These are phyloP conservation scores for Eremobia ochroleuca DNA, from an alignment of 2,888 invertebrate genomes.

Conservation along the genomic window DNA sequence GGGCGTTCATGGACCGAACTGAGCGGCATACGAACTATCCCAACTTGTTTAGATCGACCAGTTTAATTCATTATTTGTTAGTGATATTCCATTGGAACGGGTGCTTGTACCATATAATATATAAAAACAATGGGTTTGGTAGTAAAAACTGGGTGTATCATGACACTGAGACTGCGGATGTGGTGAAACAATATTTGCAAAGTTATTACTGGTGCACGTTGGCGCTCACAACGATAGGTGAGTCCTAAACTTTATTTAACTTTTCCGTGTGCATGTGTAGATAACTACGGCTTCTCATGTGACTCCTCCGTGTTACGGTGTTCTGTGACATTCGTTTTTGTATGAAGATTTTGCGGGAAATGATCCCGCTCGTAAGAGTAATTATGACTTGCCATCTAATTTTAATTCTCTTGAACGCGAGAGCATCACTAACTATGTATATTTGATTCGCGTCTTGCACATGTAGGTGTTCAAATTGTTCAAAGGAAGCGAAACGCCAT, in stretches of 20 bases:
- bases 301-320: slow-evolving; percentile 11
- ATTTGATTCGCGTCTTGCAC: slow-evolving; percentile 51
- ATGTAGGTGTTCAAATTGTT: slow-evolving; percentile 2
- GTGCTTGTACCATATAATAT: slow-evolving; percentile 99
- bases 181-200: slow-evolving; percentile 98
- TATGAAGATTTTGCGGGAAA: slow-evolving; percentile 26
- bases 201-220: slow-evolving; percentile 99
- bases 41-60: slow-evolving; percentile 97
- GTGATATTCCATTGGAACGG: slow-evolving; percentile 99
- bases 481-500: too few species aligned
- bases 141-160: slow-evolving; percentile 98
- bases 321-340: slow-evolving; percentile 47
- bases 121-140: slow-evolving; percentile 98
- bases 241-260: slow-evolving; percentile 74
- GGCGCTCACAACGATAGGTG: slow-evolving; percentile 98
- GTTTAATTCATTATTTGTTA: slow-evolving; percentile 98
- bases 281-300: slow-evolving; percentile 3
- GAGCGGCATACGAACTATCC: slow-evolving; percentile 99
- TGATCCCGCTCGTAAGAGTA: slow-evolving; percentile 31
- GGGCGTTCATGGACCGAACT: slow-evolving; percentile 99
- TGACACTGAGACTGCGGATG: slow-evolving; percentile 96
- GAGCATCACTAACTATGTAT: slow-evolving; percentile 59
- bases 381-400: slow-evolving; percentile 61
- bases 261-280: slow-evolving; percentile 24
- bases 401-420: slow-evolving; percentile 66